phyloP scores from a whole-genome alignment of 1,140 invertebrate genomes.

The Brachystomella parvula region DNA sequence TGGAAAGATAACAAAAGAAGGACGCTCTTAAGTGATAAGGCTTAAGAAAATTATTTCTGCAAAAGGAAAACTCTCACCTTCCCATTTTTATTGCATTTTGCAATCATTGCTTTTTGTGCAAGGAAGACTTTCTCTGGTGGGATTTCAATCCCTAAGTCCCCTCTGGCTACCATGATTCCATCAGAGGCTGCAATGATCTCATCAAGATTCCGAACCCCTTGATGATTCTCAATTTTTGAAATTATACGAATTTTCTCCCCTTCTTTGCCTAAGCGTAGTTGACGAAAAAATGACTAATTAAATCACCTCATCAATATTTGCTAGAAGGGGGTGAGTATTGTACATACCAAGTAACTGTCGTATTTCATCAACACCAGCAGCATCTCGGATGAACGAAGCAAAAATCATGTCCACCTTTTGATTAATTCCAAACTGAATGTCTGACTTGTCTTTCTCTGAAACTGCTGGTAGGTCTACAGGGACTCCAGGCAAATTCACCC shows the following conservation, averaged over 20 bases:
- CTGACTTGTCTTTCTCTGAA: constrained; percentile 93
- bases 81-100: constrained; percentile 79
- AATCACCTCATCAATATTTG: no score
- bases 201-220: constrained; percentile 88
- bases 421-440: constrained; percentile 89
- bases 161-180: constrained; percentile 95
- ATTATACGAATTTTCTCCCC: constrained; percentile 93
- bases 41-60: no score
- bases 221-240: constrained; percentile 96
- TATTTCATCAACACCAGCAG: constrained; percentile 78
- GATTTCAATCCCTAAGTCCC: constrained; percentile 95
- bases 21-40: no score
- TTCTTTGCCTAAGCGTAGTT: no score
- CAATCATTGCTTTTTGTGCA: constrained; percentile 95
- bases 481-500: constrained; percentile 90
- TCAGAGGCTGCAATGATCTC: constrained; percentile 88
- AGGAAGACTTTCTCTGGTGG: constrained; percentile 98
- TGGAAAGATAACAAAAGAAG: no score
- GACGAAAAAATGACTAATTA: no score
- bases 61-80: no score
- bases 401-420: constrained; percentile 98
- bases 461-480: constrained; percentile 95
- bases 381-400: constrained; percentile 95
- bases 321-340: no score
- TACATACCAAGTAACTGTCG: constrained; percentile 77